Evolutionary conservation across 2,797 vertebrate genomes (phyloP), one percentile per base, ranked within the genome.

Genomic region (Gadopsis marmoratus): DNA sequence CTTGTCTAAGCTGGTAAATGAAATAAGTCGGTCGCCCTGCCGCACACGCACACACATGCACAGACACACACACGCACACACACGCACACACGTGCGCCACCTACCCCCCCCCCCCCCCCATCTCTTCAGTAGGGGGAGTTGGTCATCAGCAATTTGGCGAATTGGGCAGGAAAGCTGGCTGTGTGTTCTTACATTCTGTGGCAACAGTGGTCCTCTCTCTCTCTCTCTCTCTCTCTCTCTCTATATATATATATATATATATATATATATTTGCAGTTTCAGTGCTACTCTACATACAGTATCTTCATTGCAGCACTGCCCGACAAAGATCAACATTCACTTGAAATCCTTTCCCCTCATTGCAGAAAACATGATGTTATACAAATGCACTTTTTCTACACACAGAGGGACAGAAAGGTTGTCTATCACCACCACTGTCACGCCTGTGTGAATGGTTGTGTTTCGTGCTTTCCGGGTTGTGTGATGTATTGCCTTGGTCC

Each of bases 1-100:
- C 91, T 91, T 71, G 74, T 91, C 86, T 89, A 88, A 93, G 85
- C 87, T 17, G 37, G 67, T 88, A 91, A 92, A 93, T 93, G 82
- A 93, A 91, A 92, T 91, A 89, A 91, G 90, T 86, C 68, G 66
- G 67, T 80, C 23, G 50, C 77, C 78, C 74, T 10, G 7, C 62
- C 74, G 72, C 78, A 78, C 74, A 76, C 71, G 77, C 66, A 48
- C 68, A 74, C 64, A 73, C 76, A 65, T 59, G 66, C 67, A 50
- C 74, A 63, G 48, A 53, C 61, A 67, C 65, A 71, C 68, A 47
- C 74, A 64, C 58, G 51, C 41, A 48, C 78, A 61, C 70, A 59
- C 39, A 6, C 58, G 51, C 41, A 48, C 78, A 61, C 70, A 59
- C 39, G 4, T 59, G 66, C 67, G 45, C 74, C 16, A 51, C 50